Conservation (phyloP, 1,140 invertebrate species). For the Trichogramma pretiosum region DNA sequence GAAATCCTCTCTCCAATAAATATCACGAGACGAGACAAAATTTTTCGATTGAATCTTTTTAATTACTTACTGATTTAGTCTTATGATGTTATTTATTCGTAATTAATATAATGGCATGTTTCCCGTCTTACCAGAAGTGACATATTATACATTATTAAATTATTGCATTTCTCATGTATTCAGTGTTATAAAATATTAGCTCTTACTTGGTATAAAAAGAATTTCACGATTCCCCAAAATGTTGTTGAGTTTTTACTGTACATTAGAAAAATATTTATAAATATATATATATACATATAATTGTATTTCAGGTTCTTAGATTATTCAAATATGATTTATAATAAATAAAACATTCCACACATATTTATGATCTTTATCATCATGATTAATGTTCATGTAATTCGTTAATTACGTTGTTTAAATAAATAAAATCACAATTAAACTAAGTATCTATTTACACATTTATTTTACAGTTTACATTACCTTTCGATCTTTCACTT, state of each 20-base stretch:
- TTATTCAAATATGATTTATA: too few relatives aligned
- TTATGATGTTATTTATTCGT: conserved; percentile 35
- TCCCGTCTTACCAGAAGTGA: conserved; percentile 46
- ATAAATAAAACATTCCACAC: too few relatives aligned
- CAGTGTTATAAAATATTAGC: conserved; percentile 25
- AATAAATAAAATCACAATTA: conserved; percentile 14
- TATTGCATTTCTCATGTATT: conserved; percentile 19
- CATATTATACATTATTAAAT: conserved; percentile 32
- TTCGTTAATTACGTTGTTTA: conserved; percentile 4
- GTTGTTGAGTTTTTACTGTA: conserved; percentile 37
- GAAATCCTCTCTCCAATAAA: conserved; percentile 37
- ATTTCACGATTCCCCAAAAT: conserved; percentile 27
- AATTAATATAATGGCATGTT: conserved; percentile 31
- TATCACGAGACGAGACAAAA: too few relatives aligned
- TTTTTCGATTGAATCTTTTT: too few relatives aligned
- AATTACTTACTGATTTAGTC: too few relatives aligned
- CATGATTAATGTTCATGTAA: conserved; percentile 5
- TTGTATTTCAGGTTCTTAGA: too few relatives aligned
- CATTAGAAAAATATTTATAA: conserved; percentile 30
- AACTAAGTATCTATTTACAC: conserved; percentile 6
- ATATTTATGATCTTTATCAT: too few relatives aligned
- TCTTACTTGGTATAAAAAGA: conserved; percentile 29
- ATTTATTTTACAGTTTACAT: conserved; percentile 31
- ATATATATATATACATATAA: too few relatives aligned
- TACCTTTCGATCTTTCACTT: conserved; percentile 7